These are phyloP conservation scores for Drosophila heteroneura DNA, from an alignment of 2,888 invertebrate species.

Conservation along the genomic window DNA sequence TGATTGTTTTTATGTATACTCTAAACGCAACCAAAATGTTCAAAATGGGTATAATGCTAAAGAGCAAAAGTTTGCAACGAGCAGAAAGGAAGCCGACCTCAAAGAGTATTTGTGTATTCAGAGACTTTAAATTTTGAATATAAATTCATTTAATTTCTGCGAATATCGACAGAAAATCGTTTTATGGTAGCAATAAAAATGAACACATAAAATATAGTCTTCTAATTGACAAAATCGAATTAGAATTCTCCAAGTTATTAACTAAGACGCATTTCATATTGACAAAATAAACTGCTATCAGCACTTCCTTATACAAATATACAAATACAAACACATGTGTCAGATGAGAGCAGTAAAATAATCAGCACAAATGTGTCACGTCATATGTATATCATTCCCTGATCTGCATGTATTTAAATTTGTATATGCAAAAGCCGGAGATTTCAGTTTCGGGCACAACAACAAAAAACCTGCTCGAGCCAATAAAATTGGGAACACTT, in stretches of 20 bases:
- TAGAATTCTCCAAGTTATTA: neutral
- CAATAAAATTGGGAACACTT: neutral
- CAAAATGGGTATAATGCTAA: neutral
- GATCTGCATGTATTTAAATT: neutral
- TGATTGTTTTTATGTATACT: neutral
- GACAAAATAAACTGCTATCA: neutral
- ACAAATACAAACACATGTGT: neutral
- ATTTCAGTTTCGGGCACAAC: neutral
- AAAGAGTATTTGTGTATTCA: neutral
- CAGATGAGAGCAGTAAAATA: neutral
- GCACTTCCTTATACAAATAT: neutral
- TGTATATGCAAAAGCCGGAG: neutral
- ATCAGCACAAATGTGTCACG: neutral
- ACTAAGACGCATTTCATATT: neutral
- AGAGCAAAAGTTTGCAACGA: neutral
- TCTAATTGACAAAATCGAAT: neutral
- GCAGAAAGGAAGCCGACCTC: neutral
- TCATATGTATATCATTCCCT: neutral
- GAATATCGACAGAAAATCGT: neutral
- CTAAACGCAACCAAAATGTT: neutral
- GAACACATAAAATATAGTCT: neutral
- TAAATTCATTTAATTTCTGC: neutral
- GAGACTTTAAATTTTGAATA: neutral
- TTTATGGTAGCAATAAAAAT: neutral
- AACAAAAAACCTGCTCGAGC: neutral